Conservation (phyloP, 1,140 invertebrate species). For the Streblospio benedicti region DNA sequence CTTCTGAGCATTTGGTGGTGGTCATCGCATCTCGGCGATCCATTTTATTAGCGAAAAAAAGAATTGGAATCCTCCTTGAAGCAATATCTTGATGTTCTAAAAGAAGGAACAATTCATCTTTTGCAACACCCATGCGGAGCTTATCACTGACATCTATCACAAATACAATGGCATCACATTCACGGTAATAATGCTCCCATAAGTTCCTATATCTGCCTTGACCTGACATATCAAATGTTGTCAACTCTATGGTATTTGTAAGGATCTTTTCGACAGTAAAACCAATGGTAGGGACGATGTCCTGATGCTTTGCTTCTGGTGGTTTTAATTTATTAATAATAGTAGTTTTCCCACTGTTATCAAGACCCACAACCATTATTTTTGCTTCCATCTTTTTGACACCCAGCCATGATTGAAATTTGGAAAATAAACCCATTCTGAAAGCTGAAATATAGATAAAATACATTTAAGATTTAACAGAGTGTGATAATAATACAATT, state of each 20-base stretch:
- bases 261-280: constrained; percentile 83
- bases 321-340: constrained; percentile 86
- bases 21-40: constrained; percentile 80
- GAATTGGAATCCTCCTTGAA: constrained; percentile 66
- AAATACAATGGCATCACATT: constrained; percentile 90
- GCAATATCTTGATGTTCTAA: constrained; percentile 81
- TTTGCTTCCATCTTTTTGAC: constrained; percentile 71
- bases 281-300: constrained; percentile 86
- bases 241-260: constrained; percentile 68
- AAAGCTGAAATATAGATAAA: too few species aligned
- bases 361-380: constrained; percentile 88
- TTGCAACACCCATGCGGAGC: constrained; percentile 76
- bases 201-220: constrained; percentile 85
- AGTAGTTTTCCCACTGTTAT: constrained; percentile 85
- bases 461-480: too few species aligned
- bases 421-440: constrained; percentile 74
- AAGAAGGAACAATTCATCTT: constrained; percentile 75
- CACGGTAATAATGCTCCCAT: constrained; percentile 93
- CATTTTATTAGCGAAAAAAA: constrained; percentile 96
- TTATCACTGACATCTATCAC: constrained; percentile 92
- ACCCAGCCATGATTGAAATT: constrained; percentile 52
- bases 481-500: too few species aligned
- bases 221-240: constrained; percentile 95
- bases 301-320: constrained; percentile 61
- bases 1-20: constrained; percentile 76